Conservation (phyloP, 2,797 vertebrate genomes). For the Labeo calbasu region DNA sequence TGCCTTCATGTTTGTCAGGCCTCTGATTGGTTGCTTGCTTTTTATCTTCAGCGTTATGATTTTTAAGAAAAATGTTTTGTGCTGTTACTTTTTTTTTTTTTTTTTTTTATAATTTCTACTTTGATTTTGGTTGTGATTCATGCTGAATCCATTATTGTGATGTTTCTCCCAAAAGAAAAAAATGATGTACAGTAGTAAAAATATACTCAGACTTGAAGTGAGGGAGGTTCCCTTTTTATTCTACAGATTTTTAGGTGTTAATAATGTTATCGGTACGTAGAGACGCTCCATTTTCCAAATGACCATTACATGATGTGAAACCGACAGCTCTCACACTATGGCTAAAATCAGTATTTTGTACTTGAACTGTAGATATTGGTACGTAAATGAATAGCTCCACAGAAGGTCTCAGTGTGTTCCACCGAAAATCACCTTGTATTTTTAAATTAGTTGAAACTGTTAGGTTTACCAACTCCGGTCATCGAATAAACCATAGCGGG, state of each 20-base stretch:
- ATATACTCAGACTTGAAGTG: constrained; percentile 47
- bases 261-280: constrained; percentile 53
- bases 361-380: constrained; percentile 87
- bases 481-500: constrained; percentile 36
- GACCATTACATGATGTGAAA: constrained; percentile 46
- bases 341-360: constrained; percentile 59
- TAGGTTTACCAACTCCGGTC: constrained; percentile 30
- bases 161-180: constrained; percentile 48
- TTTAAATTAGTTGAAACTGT: constrained; percentile 5
- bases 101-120: constrained; percentile 39
- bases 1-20: constrained; percentile 83
- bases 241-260: constrained; percentile 52
- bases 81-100: constrained; percentile 64
- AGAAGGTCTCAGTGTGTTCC: constrained; percentile 47
- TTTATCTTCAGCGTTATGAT: constrained; percentile 65
- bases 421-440: constrained; percentile 69
- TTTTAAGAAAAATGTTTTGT: constrained; percentile 60
- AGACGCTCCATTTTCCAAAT: constrained; percentile 49
- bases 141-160: constrained; percentile 49
- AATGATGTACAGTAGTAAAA: constrained; percentile 47
- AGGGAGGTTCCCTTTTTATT: constrained; percentile 47
- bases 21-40: constrained; percentile 78
- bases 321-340: constrained; percentile 48
- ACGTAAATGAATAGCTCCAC: constrained; percentile 62
- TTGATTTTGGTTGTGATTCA: constrained; percentile 53